Base-by-base conservation (phyloP, 2,113 vertebrate species). In the Anas platyrhynchos region DNA sequence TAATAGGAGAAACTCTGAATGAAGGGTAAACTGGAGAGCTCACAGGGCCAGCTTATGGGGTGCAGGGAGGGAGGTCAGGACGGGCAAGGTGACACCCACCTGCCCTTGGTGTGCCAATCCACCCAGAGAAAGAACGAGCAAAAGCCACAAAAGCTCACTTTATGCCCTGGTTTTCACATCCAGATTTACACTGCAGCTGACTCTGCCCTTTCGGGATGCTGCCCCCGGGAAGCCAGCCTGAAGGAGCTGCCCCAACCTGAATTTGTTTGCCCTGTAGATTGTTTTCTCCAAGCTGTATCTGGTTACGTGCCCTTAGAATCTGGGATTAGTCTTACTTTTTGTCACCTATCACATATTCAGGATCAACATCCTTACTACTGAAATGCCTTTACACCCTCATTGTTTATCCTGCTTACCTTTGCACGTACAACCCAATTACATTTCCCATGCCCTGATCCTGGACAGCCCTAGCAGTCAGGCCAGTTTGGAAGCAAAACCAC, bases 271-370 rank as follows among this genome's bases (percentile, higher is more conserved):
- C 41, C 46, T n/a, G 14, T 7, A 48, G 26, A 9, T 41, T 63
- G 27, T 48, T 82, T 85, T 50, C 71, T 83, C n/a, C 48, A 68
- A 4, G 7, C 2, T 34, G 13, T 20, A 9, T 76, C 71, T 73
- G 27, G 22, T 34, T 32, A 26, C 0, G 0, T 26, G 50, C 10
- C 6, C 34, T 1, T 0, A 13, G 71, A 48, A 4, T 32, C 48
- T 38, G 26, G 8, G 48, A 76, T 17, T 25, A 25, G 7, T 1
- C 48, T 90, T 44, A 80, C 34, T 16, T 75, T 71, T 71, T 27
- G 67, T 41, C 22, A n/a, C 12, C 16, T 31, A 69, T 67, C 46
- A 55, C 7, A 7, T 17, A 8, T 31, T 66, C 50, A 77, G 65
- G 72, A 69, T 21, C 73, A 77, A 41, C 32, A 66, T 23, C 29